A percentile compares a stretch with the other conserved stretches of the same genome.
These are phyloP conservation scores for Drosophila kepulauana DNA, from an alignment of 1,140 invertebrate genomes.

Conservation along the genomic window DNA sequence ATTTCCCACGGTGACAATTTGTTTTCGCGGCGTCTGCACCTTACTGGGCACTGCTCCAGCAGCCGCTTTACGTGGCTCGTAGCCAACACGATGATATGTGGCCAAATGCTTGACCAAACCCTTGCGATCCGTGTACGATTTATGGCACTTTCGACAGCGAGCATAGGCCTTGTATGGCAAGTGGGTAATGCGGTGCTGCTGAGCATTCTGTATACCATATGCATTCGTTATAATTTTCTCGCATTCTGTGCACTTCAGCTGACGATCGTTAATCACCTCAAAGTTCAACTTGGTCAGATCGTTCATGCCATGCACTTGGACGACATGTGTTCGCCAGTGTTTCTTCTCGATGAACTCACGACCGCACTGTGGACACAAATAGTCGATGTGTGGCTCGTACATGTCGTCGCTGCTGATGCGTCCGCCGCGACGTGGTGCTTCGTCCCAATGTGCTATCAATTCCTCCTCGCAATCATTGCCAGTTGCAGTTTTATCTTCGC, in stretches of 20 bases:
- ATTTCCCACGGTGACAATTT: conserved; percentile 70
- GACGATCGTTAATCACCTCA: conserved; percentile 68
- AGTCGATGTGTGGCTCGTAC: conserved; percentile 77
- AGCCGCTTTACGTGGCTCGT: conserved; percentile 37
- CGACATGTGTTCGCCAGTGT: conserved; percentile 77
- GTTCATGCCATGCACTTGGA: conserved; percentile 70
- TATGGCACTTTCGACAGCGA: conserved; percentile 73
- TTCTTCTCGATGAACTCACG: conserved; percentile 78
- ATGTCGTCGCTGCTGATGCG: conserved; percentile 68
- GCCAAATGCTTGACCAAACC: conserved; percentile 77
- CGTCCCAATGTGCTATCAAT: conserved; percentile 44
- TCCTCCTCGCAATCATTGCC: conserved; percentile 55
- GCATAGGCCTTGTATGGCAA: conserved; percentile 76
- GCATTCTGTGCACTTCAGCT: conserved; percentile 73
- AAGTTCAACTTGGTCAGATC: conserved; percentile 74
- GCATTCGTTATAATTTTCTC: conserved; percentile 81
- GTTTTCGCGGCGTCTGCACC: conserved; percentile 55
- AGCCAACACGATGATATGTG: conserved; percentile 68
- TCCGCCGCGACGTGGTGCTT: conserved; percentile 58
- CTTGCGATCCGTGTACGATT: conserved; percentile 78
- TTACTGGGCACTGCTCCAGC: neutral
- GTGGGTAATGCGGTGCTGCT: conserved; percentile 79
- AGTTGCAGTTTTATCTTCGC: conserved; percentile 36
- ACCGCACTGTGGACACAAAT: conserved; percentile 78
- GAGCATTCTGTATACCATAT: conserved; percentile 81